Evolutionary conservation across 1,140 invertebrate species (phyloP).

Genomic region (Apocrypta bakeri): DNA sequence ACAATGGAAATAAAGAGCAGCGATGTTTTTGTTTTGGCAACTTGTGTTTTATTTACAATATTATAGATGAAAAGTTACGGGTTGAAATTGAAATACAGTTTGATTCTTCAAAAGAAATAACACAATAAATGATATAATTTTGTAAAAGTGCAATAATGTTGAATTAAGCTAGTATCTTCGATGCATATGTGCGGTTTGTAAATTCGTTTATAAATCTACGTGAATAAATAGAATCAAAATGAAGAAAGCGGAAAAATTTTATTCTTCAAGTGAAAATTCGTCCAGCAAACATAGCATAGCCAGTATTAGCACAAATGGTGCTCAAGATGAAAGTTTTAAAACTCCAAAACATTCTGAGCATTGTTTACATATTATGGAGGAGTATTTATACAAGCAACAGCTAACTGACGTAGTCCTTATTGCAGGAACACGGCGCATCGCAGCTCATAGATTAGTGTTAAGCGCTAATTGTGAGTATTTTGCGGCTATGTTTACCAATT

Average conservation of each 20-base stretch:
- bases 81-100: too few relatives aligned
- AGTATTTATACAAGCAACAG: conserved; percentile 85
- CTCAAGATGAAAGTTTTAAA: conserved; percentile 86
- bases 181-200: background rate
- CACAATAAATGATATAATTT: too few relatives aligned
- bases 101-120: too few relatives aligned
- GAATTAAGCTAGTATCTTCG: too few relatives aligned
- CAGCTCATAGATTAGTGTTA: conserved; percentile 84
- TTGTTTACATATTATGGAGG: conserved; percentile 87
- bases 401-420: conserved; percentile 87
- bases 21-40: conserved; percentile 25
- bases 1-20: background rate
- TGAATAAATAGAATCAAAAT: conserved; percentile 1
- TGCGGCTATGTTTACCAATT: conserved; percentile 94
- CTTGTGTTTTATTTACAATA: conserved; percentile 14
- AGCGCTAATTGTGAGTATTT: conserved; percentile 95
- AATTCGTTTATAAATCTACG: background rate
- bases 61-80: background rate
- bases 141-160: background rate
- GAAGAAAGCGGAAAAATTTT: conserved; percentile 38
- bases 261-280: conserved; percentile 29
- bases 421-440: conserved; percentile 80
- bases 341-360: conserved; percentile 86
- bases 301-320: conserved; percentile 23
- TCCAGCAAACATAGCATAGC: conserved; percentile 33